phyloP scores from a whole-genome alignment of 2,113 vertebrate genomes.

The Electrona antarctica region DNA sequence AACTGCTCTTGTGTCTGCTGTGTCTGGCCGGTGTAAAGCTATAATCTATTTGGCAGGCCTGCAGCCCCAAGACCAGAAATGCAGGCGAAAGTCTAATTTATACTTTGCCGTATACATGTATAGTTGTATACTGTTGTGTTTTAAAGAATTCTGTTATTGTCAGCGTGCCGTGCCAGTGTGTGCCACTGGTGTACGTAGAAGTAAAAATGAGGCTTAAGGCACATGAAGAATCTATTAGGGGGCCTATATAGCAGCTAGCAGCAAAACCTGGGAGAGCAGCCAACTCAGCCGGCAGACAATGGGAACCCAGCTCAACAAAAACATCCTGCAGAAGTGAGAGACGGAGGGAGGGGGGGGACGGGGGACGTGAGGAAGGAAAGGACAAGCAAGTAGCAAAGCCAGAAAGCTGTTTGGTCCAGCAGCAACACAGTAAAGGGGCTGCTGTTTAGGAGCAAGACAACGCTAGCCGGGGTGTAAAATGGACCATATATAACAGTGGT shows the following conservation, averaged over 20 bases:
- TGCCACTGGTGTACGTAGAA: too few species aligned
- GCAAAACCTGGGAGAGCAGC: slow-evolving; percentile 75
- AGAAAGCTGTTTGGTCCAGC: slow-evolving; percentile 45
- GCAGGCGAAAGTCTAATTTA: slow-evolving; percentile 42
- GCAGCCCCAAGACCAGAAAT: slow-evolving; percentile 49
- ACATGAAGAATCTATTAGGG: slow-evolving; percentile 85
- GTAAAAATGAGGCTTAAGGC: slow-evolving; percentile 36
- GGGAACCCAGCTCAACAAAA: slow-evolving; percentile 83
- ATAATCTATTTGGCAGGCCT: slow-evolving; percentile 33
- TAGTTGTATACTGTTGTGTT: too few species aligned
- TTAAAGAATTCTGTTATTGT: too few species aligned
- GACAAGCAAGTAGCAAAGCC: slow-evolving; percentile 37
- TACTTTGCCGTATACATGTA: too few species aligned
- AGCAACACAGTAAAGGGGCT: slow-evolving; percentile 47
- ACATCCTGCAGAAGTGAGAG: slow-evolving; percentile 81
- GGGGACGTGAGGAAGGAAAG: slow-evolving; percentile 37
- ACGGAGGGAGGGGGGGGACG: slow-evolving; percentile 36
- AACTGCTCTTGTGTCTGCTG: slow-evolving; percentile 25
- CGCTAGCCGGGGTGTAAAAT: neutral
- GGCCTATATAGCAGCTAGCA: slow-evolving; percentile 68
- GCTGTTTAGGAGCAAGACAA: slow-evolving; percentile 35
- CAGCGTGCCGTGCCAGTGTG: too few species aligned
- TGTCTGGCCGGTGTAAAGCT: slow-evolving; percentile 40
- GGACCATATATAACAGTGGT: too few species aligned
- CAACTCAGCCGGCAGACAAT: slow-evolving; percentile 81